These are phyloP conservation scores for Mionectes macconnelli DNA, from an alignment of 2,113 vertebrate genomes.

Conservation along the genomic window DNA sequence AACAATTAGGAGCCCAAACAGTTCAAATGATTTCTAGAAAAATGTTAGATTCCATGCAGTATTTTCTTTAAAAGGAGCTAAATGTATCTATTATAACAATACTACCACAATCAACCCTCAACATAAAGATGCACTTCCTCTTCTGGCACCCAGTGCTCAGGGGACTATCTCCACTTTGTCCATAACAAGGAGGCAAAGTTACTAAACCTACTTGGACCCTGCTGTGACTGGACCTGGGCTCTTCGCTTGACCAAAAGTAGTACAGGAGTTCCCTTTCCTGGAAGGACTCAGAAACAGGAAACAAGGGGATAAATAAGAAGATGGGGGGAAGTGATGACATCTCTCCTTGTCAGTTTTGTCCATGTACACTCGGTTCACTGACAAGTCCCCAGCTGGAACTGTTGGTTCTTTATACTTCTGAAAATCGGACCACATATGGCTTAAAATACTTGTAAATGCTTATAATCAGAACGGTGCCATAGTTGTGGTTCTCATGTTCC, in stretches of 20 bases:
- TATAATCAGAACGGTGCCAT: background rate
- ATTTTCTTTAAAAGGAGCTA: background rate
- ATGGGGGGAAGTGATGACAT: background rate
- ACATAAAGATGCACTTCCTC: accelerated
- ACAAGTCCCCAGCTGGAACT: background rate
- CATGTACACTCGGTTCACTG: background rate
- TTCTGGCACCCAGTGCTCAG: background rate
- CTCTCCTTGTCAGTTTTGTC: background rate
- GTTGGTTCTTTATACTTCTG: background rate
- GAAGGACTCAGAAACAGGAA: background rate
- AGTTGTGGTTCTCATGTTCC: background rate
- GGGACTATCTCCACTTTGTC: background rate
- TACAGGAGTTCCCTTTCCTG: background rate
- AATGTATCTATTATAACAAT: background rate
- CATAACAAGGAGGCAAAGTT: background rate
- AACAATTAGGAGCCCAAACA: background rate
- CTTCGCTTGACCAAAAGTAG: background rate
- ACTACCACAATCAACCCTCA: background rate
- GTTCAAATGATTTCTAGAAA: background rate
- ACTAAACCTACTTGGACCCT: background rate
- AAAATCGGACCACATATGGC: background rate
- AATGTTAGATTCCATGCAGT: background rate
- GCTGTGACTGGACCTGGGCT: background rate
- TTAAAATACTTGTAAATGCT: background rate
- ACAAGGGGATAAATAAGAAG: background rate